A percentile compares a stretch with the other conserved stretches of the same genome.
These are phyloP conservation scores for Nomada hirtipes DNA, from an alignment of 2,888 invertebrate genomes.

Conservation along the genomic window DNA sequence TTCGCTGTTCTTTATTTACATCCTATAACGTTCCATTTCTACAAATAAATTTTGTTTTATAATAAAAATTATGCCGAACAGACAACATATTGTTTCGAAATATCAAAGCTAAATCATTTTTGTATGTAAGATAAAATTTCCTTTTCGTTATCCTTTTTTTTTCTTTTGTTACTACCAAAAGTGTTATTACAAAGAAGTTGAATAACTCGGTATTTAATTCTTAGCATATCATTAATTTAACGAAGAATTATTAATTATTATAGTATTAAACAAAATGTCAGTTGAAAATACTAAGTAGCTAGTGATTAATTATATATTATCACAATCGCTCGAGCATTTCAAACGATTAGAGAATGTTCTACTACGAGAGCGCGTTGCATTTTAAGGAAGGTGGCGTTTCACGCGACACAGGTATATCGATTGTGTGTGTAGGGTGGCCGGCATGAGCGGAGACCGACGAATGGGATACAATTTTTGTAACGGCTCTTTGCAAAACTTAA, in stretches of 20 bases:
- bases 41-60: background rate
- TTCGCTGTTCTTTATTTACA: slow-evolving; percentile 3
- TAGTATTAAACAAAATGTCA: too few species aligned
- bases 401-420: slow-evolving; percentile 70
- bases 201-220: too few species aligned
- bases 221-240: too few species aligned
- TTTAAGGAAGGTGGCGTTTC: slow-evolving; percentile 72
- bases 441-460: slow-evolving; percentile 78
- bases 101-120: background rate
- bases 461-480: slow-evolving; percentile 79
- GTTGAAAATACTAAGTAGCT: too few species aligned
- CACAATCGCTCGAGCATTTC: background rate
- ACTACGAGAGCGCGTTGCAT: slow-evolving; percentile 37
- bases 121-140: background rate
- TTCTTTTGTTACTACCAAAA: too few species aligned
- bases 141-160: too few species aligned
- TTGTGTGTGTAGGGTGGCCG: slow-evolving; percentile 80
- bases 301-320: background rate
- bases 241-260: too few species aligned
- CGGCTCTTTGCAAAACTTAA: slow-evolving; percentile 74
- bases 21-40: slow-evolving; percentile 3
- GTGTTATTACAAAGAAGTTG: too few species aligned
- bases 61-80: background rate
- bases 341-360: slow-evolving; percentile 21
- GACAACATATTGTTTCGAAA: slow-evolving; percentile 2